Percentiles rank a stretch among this genome's conserved stretches.
Evolutionary conservation across 2,113 vertebrate species (phyloP).

Genomic region (Halichoeres trimaculatus): DNA sequence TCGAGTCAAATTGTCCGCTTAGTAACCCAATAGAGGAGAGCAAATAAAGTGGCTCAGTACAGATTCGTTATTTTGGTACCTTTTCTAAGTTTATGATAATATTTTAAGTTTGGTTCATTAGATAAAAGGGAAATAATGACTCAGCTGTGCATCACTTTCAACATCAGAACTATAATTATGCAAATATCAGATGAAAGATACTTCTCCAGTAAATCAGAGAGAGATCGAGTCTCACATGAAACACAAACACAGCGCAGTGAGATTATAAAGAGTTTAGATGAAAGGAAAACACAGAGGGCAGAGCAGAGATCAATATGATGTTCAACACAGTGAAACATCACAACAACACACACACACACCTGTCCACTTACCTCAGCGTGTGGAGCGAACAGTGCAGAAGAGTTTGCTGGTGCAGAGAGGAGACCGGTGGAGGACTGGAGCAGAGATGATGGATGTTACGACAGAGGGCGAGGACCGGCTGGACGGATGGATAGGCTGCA

Average conservation of each 20-base stretch:
- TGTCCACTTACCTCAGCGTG: slow-evolving; percentile 8
- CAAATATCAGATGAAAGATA: not conserved
- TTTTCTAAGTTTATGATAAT: too few species aligned
- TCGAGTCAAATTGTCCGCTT: too few species aligned
- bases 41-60: too few species aligned
- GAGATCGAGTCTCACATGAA: not conserved
- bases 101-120: not conserved
- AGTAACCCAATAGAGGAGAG: too few species aligned
- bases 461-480: not conserved
- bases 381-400: slow-evolving; percentile 1
- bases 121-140: not conserved
- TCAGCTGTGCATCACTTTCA: not conserved
- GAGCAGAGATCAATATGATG: slow-evolving; percentile 45
- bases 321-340: slow-evolving; percentile 29
- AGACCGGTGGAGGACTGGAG: not conserved
- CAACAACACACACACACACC: slow-evolving; percentile 14
- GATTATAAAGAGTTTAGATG: not conserved
- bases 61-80: too few species aligned
- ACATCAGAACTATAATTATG: not conserved
- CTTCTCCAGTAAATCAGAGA: not conserved
- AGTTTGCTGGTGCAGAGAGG: slow-evolving; percentile 19
- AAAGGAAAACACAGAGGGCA: slow-evolving; percentile 9
- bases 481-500: not conserved
- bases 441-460: not conserved
- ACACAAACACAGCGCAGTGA: not conserved